phyloP scores from a whole-genome alignment of 2,797 vertebrate species.

The Cirrhinus mrigala region DNA sequence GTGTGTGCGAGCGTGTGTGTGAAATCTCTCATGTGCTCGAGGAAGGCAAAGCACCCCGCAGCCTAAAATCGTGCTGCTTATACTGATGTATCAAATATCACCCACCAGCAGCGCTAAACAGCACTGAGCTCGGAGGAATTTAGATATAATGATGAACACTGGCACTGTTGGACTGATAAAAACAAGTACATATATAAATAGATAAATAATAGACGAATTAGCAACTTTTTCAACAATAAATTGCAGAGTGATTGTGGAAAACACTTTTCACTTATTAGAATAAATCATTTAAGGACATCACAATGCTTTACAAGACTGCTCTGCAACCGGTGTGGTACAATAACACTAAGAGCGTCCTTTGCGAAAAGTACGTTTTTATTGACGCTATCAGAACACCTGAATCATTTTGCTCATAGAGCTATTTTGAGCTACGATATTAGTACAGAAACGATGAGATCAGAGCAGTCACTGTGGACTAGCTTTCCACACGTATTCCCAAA shows the following conservation, averaged over 20 bases:
- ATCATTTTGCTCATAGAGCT: background rate
- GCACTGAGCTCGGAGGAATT: slow-evolving; percentile 43
- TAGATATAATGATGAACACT: slow-evolving; percentile 28
- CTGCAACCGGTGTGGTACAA: background rate
- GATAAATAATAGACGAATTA: slow-evolving; percentile 3
- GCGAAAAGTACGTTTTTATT: background rate
- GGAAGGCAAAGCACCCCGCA: slow-evolving; percentile 33
- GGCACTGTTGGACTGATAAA: slow-evolving; percentile 21
- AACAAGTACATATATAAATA: slow-evolving; percentile 13
- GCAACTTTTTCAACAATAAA: slow-evolving; percentile 21
- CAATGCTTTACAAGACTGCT: background rate
- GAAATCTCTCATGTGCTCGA: slow-evolving; percentile 44
- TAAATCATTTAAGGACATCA: background rate
- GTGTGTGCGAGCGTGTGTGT: slow-evolving; percentile 58
- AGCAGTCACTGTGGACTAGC: background rate
- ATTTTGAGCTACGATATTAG: background rate
- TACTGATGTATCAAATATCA: slow-evolving; percentile 46
- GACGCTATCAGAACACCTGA: background rate
- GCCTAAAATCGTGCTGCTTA: slow-evolving; percentile 35
- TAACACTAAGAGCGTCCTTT: background rate
- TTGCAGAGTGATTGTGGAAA: background rate
- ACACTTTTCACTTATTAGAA: slow-evolving; percentile 1
- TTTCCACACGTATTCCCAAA: background rate
- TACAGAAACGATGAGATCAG: background rate
- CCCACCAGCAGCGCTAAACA: slow-evolving; percentile 36